Evolutionary conservation across 2,113 vertebrate genomes (phyloP).

Genomic region (Megaceryle maxima): DNA sequence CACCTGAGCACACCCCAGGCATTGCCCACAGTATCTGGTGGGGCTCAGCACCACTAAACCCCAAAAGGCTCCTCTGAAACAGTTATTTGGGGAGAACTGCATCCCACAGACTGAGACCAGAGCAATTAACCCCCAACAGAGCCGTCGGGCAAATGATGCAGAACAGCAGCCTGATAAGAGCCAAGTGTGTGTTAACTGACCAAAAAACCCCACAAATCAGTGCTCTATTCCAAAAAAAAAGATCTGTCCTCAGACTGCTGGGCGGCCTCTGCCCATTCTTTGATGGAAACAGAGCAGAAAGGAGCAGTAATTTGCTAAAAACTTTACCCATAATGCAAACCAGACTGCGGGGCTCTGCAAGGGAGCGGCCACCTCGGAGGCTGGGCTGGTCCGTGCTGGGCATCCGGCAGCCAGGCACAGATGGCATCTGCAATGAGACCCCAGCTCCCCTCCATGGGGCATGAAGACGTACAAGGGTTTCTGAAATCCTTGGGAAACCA

Average conservation of each 20-base stretch:
- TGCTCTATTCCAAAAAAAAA: neutral
- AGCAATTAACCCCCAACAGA: neutral
- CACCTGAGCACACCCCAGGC: neutral
- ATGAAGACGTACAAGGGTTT: accelerated
- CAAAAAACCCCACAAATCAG: neutral
- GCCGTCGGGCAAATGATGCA: neutral
- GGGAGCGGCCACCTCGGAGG: neutral
- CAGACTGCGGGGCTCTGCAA: neutral
- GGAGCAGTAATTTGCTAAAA: constrained; percentile 41
- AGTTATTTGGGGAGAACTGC: accelerated
- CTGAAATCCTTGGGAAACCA: neutral
- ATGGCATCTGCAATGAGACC: neutral
- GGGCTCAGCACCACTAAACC: neutral
- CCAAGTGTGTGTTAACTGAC: neutral
- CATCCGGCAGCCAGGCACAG: accelerated
- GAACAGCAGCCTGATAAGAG: neutral
- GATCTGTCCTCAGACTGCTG: neutral
- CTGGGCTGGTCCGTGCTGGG: neutral
- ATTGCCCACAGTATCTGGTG: neutral
- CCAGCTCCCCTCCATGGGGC: neutral
- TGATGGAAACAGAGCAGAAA: constrained; percentile 46
- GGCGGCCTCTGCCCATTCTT: constrained; percentile 17
- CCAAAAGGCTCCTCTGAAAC: neutral
- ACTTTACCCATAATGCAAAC: constrained; percentile 22
- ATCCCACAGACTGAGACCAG: neutral